Base-by-base conservation (phyloP, 1,140 invertebrate species). In the Capitella teleta region DNA sequence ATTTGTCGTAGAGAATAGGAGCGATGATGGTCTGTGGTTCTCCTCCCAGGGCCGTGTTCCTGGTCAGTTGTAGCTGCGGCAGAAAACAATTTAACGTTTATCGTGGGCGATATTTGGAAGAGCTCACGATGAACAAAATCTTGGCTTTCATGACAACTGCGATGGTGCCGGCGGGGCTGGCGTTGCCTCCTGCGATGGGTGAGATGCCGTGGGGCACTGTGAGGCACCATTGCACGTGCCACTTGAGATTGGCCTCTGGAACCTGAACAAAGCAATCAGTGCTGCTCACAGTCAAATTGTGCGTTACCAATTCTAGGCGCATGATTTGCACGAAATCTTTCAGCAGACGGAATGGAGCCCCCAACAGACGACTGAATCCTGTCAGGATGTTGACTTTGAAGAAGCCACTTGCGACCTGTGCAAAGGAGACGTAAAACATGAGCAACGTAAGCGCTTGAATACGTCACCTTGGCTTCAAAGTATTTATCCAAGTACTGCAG, bases 321-420 rank as follows among this genome's bases (percentile, higher is more conserved):
- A 91, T 88, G 48, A 92, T 85, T 70, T 88, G 82, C 50, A 95
- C 80, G 61, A 92, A 88, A 68, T 95, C 88, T 63, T 89, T 88
- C 3, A 95, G 78, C 18, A 93, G 85, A 57, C 84, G 82, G 4
- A 79, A 78, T 8, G 87, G 87, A 47, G 85, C 80, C 60, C 83
- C 85, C 46, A 94, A 74, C 64, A 90, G 80, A 41, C 80, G 79
- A 46, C 81, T 80, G 72, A 93, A 92, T 14, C 86, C 85, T 55
- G 80, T 80, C 51, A 95, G 73, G 1, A 86, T 80, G 58, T 87
- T 89, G 0, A 86, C 86, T 61, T 91, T 88, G 72, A 86, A 95
- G 0, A 91, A 91, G 79, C 79, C 41, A 81, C 86, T 53, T 4
- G 66, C 67, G 48, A 74, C 70, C 70, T 73, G 42, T 5, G 8